These are phyloP conservation scores for Sitophilus oryzae DNA, from an alignment of 1,140 invertebrate genomes.

Conservation along the genomic window DNA sequence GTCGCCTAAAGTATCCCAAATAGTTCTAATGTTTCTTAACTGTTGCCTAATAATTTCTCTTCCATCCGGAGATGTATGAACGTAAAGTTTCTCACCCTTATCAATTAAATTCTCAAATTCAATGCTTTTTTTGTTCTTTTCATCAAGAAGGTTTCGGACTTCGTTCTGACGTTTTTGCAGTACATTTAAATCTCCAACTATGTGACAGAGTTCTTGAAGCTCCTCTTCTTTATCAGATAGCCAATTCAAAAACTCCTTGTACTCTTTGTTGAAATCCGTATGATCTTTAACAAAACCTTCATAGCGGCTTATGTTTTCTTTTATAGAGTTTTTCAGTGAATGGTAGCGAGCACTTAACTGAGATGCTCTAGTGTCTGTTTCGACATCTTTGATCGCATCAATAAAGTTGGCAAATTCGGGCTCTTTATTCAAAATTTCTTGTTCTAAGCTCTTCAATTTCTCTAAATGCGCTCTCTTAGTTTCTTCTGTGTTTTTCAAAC, in stretches of 20 bases:
- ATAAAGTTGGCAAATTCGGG: slow-evolving; percentile 64
- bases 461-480: slow-evolving; percentile 76
- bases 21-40: slow-evolving; percentile 69
- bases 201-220: slow-evolving; percentile 71
- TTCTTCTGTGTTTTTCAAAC: slow-evolving; percentile 76
- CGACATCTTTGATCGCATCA: slow-evolving; percentile 64
- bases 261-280: slow-evolving; percentile 70
- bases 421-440: slow-evolving; percentile 66
- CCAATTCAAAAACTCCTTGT: slow-evolving; percentile 69
- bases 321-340: slow-evolving; percentile 73
- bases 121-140: slow-evolving; percentile 72
- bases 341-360: slow-evolving; percentile 80
- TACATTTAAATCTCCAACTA: slow-evolving; percentile 79
- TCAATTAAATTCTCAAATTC: slow-evolving; percentile 82
- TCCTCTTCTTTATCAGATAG: slow-evolving; percentile 64
- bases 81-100: slow-evolving; percentile 85
- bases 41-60: slow-evolving; percentile 87
- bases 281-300: slow-evolving; percentile 83
- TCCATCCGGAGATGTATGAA: slow-evolving; percentile 88
- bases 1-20: slow-evolving; percentile 85
- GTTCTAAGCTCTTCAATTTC: slow-evolving; percentile 68
- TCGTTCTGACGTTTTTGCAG: slow-evolving; percentile 81
- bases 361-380: slow-evolving; percentile 73
- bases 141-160: slow-evolving; percentile 74
- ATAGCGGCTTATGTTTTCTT: slow-evolving; percentile 73